Evolutionary conservation across 2,113 vertebrate species (phyloP).

Genomic region (Pygoscelis antarcticus): DNA sequence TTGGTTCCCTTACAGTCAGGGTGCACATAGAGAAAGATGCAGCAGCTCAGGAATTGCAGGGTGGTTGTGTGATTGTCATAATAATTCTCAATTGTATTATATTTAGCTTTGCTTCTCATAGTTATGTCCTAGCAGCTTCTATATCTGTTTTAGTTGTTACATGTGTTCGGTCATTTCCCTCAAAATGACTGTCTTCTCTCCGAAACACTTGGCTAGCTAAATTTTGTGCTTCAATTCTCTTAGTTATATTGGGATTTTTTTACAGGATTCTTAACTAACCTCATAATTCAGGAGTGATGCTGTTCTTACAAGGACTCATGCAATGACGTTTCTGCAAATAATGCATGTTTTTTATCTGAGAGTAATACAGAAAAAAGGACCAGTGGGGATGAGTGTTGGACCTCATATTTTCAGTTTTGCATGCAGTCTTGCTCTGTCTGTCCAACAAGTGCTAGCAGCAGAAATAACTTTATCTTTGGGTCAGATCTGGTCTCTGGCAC

Average conservation of each 20-base stretch:
- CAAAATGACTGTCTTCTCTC: not conserved
- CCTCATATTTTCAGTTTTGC: not conserved
- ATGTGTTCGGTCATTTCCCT: not conserved
- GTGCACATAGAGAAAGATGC: not conserved
- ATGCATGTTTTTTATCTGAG: not conserved
- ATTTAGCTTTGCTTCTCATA: not conserved
- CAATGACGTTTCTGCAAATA: not conserved
- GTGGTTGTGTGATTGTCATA: not conserved
- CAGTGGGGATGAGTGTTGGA: rapidly evolving
- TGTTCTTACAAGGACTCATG: not conserved
- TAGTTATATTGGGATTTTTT: not conserved
- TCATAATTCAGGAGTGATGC: not conserved
- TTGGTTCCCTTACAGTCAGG: not conserved
- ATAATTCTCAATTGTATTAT: not conserved
- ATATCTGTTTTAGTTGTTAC: not conserved
- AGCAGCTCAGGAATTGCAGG: not conserved
- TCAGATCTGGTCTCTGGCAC: not conserved
- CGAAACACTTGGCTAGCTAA: not conserved
- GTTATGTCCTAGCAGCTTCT: not conserved
- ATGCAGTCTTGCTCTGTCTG: not conserved
- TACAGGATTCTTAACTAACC: not conserved
- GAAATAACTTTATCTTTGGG: not conserved
- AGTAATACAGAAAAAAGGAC: not conserved
- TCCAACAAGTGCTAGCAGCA: not conserved
- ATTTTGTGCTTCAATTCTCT: not conserved